These are phyloP conservation scores for Albula goreensis DNA, from an alignment of 2,113 vertebrate species.

Conservation along the genomic window DNA sequence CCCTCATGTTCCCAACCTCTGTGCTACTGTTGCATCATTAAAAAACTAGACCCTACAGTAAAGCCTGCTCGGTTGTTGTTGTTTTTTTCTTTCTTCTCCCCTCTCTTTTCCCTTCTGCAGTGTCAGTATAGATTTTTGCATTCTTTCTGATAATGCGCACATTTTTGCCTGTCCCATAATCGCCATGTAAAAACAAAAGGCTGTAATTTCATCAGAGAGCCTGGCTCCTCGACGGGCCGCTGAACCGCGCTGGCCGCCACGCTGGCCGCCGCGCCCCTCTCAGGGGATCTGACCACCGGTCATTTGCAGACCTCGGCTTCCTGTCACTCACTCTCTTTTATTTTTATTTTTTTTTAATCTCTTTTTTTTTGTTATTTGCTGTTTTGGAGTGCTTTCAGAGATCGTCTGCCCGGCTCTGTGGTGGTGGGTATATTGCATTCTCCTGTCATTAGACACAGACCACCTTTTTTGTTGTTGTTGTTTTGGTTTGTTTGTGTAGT, in stretches of 20 bases:
- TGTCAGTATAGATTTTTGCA: conserved; percentile 40
- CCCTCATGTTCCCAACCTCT: background rate
- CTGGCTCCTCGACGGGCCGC: conserved; percentile 7
- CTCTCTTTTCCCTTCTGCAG: conserved; percentile 20
- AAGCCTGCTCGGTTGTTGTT: background rate
- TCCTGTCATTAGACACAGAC: background rate
- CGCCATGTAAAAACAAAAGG: conserved; percentile 43
- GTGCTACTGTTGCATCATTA: background rate
- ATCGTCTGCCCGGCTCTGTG: background rate
- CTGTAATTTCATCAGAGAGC: conserved; percentile 52
- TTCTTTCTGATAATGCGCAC: conserved; percentile 50
- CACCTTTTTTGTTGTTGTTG: background rate
- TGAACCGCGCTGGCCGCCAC: background rate
- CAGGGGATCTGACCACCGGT: background rate
- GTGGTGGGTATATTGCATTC: background rate
- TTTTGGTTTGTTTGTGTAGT: background rate
- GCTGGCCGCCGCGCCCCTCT: background rate
- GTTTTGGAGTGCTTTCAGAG: background rate
- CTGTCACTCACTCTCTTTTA: background rate
- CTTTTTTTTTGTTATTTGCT: background rate
- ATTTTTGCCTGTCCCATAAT: conserved; percentile 49
- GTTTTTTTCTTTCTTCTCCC: conserved; percentile 1
- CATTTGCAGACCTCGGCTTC: background rate
- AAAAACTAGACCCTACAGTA: conserved; percentile 26
- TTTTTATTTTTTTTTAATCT: background rate